Evolutionary conservation across 2,113 vertebrate genomes (phyloP).

Genomic region (Eulemur rufifrons): DNA sequence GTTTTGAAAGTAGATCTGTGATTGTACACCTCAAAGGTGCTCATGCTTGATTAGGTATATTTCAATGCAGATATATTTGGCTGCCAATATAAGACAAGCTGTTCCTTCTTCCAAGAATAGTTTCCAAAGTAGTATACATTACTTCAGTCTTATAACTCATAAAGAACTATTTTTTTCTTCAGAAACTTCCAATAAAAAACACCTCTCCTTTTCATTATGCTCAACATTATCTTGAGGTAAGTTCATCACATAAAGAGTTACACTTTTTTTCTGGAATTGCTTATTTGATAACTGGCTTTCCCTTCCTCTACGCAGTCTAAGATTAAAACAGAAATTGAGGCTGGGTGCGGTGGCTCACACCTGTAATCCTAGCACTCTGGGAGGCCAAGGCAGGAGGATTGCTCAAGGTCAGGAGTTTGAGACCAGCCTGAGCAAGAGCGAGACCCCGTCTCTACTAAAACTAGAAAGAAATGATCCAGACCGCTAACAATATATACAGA

Average conservation of each 20-base stretch:
- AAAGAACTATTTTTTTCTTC: neutral
- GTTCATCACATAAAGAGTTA: conserved; percentile 6
- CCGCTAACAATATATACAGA: too few relatives aligned
- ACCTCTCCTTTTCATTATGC: neutral
- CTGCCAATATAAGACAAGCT: conserved; percentile 39
- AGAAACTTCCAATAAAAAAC: conserved; percentile 44
- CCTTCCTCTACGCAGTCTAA: neutral
- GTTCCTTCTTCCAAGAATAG: neutral
- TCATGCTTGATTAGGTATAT: neutral
- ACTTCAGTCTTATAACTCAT: neutral
- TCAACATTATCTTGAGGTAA: neutral
- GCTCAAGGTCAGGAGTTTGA: too few relatives aligned
- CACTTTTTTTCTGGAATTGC: neutral
- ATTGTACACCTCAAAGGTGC: neutral
- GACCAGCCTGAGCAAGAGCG: too few relatives aligned
- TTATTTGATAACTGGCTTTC: conserved; percentile 58
- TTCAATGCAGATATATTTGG: neutral
- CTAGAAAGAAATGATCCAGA: too few relatives aligned
- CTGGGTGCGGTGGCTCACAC: too few relatives aligned
- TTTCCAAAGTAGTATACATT: neutral
- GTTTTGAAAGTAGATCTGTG: neutral
- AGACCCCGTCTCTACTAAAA: too few relatives aligned
- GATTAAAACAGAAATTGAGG: conserved; percentile 38
- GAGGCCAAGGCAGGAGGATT: too few relatives aligned
- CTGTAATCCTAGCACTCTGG: too few relatives aligned